phyloP scores from a whole-genome alignment of 2,888 invertebrate genomes.

The Aricia artaxerxes region DNA sequence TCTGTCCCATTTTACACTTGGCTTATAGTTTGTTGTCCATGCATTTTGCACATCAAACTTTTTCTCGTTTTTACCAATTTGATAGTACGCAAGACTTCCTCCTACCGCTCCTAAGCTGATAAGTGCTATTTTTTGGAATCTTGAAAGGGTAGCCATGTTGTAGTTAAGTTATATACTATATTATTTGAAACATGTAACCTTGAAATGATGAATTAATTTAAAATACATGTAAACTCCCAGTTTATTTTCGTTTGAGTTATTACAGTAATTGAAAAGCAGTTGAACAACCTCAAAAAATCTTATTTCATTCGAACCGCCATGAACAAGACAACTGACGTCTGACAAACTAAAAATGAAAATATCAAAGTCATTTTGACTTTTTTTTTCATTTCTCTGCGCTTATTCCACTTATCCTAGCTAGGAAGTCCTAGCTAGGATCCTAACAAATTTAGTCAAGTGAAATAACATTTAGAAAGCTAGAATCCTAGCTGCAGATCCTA shows the following conservation, averaged over 20 bases:
- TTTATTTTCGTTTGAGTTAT: neutral
- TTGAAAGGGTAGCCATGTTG: conserved; percentile 78
- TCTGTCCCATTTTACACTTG: conserved; percentile 88
- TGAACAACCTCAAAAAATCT: conserved; percentile 4
- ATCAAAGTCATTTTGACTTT: too few relatives aligned
- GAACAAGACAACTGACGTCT: too few relatives aligned
- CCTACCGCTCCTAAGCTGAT: conserved; percentile 84
- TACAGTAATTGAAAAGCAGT: neutral
- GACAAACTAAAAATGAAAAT: too few relatives aligned
- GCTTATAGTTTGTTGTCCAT: conserved; percentile 85
- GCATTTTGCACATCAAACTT: conserved; percentile 80
- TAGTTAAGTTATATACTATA: neutral
- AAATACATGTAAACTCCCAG: neutral
- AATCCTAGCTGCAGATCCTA: too few relatives aligned
- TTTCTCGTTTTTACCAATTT: conserved; percentile 67
- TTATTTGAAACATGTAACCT: neutral
- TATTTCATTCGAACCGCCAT: neutral
- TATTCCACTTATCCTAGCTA: too few relatives aligned
- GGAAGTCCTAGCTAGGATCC: too few relatives aligned
- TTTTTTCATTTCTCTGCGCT: too few relatives aligned
- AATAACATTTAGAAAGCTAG: too few relatives aligned
- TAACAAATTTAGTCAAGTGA: too few relatives aligned
- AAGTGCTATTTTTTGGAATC: conserved; percentile 79
- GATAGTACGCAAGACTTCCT: conserved; percentile 83
- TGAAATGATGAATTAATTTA: neutral